Evolutionary conservation across 2,888 invertebrate genomes (phyloP).

Genomic region (Brachynemurus nebulosus): DNA sequence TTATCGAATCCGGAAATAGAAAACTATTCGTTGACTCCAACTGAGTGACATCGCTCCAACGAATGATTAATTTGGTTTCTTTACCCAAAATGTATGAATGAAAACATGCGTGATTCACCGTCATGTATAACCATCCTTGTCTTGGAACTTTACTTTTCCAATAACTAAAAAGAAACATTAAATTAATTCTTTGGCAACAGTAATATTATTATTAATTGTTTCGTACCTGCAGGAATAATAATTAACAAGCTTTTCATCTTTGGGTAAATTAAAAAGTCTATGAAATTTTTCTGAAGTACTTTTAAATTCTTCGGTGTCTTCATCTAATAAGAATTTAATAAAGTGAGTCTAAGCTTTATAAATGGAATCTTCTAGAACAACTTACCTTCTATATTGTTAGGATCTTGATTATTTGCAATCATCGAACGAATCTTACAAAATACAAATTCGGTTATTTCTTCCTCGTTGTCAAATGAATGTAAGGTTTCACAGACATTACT

Average conservation of each 20-base stretch:
- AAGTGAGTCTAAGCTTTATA: conserved; percentile 5
- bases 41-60: conserved; percentile 82
- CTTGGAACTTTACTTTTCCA: conserved; percentile 85
- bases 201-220: not conserved
- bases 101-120: conserved; percentile 91
- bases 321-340: conserved; percentile 60
- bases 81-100: conserved; percentile 87
- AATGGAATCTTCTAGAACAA: conserved; percentile 12
- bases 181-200: not conserved
- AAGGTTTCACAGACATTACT: conserved; percentile 73
- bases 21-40: conserved; percentile 62
- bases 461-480: conserved; percentile 83
- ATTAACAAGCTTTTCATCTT: conserved; percentile 91
- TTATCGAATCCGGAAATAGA: conserved; percentile 74
- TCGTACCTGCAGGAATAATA: conserved; percentile 81
- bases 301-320: conserved; percentile 67
- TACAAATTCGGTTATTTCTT: conserved; percentile 90
- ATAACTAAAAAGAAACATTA: conserved; percentile 46
- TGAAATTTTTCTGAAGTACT: conserved; percentile 71
- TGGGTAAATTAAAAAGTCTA: conserved; percentile 77
- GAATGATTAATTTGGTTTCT: conserved; percentile 74
- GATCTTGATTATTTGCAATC: conserved; percentile 61
- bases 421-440: conserved; percentile 93
- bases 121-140: conserved; percentile 97
- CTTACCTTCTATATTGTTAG: conserved; percentile 39